Base-by-base conservation (phyloP, 2,888 invertebrate genomes). In the Hirtodrosophila confusa region DNA sequence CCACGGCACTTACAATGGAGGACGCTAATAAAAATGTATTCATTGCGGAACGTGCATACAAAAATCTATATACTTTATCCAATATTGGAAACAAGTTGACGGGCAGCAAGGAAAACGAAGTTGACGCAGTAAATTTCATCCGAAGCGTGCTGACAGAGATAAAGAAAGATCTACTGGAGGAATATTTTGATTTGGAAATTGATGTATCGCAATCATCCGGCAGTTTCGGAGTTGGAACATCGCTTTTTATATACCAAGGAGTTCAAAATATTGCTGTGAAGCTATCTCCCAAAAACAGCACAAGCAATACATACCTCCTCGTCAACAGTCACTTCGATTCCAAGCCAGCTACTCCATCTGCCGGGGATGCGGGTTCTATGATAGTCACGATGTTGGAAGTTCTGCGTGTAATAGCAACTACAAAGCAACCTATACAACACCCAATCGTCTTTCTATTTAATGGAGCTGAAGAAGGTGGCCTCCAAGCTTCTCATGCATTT, bases 241-340 rank as follows among this genome's bases (percentile, higher is more conserved):
- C 83, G 69, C 54, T 88, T 3, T 86, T 76, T 41, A 69, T 85
- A 65, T 91, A 91, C 49, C 83, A 84, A 63, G 83, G 75, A 3
- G 48, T 91, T 3, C 91, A 91, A 73, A 91, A 91, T 69, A 60
- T 91, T 37, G 85, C 89, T 2, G 89, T 90, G 0, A 90, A 89
- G 67, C 55, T 91, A 1, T 69, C 78, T 2, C 74, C 89, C 3
- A 89, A 74, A 44, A 77, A 78, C 40, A 49, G 51, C 12, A 66
- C 37, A 0, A 69, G 75, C 36, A 61, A 88, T 5, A 83, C 84
- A n/a, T 88, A 84, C 43, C 65, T 91, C 5, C 92, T 98, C 17
- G 92, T 99, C 53, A 91, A 91, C 92, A 97, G 98, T 75, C 99
- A 99, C 90, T 98, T 96, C 90, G 98, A 99, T 91, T 95, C 97